These are phyloP conservation scores for Torymus aiolomorphi DNA, from an alignment of 2,888 invertebrate species.

Conservation along the genomic window DNA sequence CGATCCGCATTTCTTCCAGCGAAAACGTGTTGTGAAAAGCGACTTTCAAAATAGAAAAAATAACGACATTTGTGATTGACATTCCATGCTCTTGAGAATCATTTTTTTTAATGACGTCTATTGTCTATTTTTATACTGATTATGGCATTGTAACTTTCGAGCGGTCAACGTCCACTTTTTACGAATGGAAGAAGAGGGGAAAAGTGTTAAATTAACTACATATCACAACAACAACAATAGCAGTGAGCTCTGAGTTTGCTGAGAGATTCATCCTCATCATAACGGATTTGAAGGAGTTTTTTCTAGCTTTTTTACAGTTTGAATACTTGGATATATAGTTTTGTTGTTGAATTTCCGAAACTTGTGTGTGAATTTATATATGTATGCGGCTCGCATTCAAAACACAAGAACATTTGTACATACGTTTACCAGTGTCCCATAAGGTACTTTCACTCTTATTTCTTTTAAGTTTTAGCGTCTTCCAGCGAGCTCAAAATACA, in stretches of 20 bases:
- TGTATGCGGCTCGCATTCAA: background rate
- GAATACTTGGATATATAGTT: background rate
- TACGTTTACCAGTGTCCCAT: slow-evolving; percentile 21
- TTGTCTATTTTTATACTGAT: slow-evolving; percentile 49
- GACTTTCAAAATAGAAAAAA: slow-evolving; percentile 17
- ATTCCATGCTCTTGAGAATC: slow-evolving; percentile 43
- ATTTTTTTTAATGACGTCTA: slow-evolving; percentile 28
- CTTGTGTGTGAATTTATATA: slow-evolving; percentile 18
- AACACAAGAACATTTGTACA: slow-evolving; percentile 27
- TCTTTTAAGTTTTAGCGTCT: slow-evolving; percentile 48
- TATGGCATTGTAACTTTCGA: slow-evolving; percentile 30
- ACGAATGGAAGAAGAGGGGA: background rate
- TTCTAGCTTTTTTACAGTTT: slow-evolving; percentile 26
- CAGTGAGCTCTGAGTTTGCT: slow-evolving; percentile 20
- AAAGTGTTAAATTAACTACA: slow-evolving; percentile 3
- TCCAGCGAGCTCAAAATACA: slow-evolving; percentile 56
- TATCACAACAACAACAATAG: slow-evolving; percentile 21
- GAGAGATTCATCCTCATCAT: slow-evolving; percentile 1
- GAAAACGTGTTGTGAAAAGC: slow-evolving; percentile 19
- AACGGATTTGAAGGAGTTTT: slow-evolving; percentile 17
- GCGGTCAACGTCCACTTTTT: slow-evolving; percentile 19
- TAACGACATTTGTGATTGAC: slow-evolving; percentile 21
- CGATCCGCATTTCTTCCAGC: slow-evolving; percentile 28
- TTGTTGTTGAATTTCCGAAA: background rate
- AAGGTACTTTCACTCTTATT: background rate